Conservation (phyloP, 2,113 vertebrate genomes). For the Psophia crepitans region DNA sequence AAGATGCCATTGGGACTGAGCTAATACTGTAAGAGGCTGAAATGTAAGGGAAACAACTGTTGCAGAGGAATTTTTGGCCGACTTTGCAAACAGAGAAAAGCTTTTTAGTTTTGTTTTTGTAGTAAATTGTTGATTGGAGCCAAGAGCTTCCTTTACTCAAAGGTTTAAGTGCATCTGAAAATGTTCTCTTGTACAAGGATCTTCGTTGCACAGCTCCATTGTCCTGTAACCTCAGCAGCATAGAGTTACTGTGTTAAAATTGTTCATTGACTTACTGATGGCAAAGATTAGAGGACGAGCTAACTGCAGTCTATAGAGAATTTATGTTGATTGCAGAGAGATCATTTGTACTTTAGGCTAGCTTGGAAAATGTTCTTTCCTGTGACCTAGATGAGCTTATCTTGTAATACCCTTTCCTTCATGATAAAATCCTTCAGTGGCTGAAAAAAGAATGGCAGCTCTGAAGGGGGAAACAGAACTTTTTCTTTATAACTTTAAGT, state of each 20-base stretch:
- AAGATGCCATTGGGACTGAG: slow-evolving; percentile 57
- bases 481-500: background rate
- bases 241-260: background rate
- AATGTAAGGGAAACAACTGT: slow-evolving; percentile 29
- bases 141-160: background rate
- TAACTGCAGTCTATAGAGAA: background rate
- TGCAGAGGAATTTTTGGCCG: slow-evolving; percentile 19
- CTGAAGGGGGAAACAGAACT: background rate
- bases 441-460: background rate
- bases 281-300: background rate
- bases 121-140: background rate
- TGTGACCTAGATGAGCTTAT: slow-evolving; percentile 21
- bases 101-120: slow-evolving; percentile 39
- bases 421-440: background rate
- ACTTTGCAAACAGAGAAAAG: background rate
- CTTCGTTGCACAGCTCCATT: background rate
- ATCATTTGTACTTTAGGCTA: background rate
- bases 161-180: slow-evolving; percentile 29
- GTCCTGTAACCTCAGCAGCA: background rate
- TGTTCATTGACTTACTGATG: background rate
- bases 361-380: slow-evolving; percentile 11
- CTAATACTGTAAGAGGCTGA: slow-evolving; percentile 40
- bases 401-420: background rate
- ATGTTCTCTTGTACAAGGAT: background rate
- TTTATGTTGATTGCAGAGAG: background rate